A percentile compares a stretch with the other conserved stretches of the same genome.
Conservation (phyloP, 2,113 vertebrate genomes). For the Bungarus multicinctus region DNA sequence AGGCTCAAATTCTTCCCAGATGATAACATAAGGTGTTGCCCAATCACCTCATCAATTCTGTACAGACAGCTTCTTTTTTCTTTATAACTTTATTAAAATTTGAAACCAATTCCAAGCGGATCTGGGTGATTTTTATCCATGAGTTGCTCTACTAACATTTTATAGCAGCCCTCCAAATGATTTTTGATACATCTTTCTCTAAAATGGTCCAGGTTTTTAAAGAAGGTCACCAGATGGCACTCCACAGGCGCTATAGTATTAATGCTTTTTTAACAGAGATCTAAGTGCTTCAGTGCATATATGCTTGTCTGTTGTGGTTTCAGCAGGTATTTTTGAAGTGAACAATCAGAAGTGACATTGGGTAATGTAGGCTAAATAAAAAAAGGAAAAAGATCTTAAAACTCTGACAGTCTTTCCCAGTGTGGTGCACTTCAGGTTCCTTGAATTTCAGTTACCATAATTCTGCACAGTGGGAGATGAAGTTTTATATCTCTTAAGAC, state of each 20-base stretch:
- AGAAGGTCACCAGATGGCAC: background rate
- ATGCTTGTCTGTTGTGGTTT: background rate
- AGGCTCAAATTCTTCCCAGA: background rate
- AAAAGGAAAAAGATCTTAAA: background rate
- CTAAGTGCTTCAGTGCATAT: background rate
- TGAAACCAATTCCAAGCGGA: background rate
- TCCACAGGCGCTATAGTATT: background rate
- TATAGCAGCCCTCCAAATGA: background rate
- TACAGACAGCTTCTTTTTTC: background rate
- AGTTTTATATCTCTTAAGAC: background rate
- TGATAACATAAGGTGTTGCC: background rate
- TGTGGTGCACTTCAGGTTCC: background rate
- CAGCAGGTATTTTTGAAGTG: background rate
- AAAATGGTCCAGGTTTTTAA: background rate
- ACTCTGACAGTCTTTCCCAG: background rate
- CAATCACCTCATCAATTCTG: background rate
- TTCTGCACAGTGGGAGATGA: background rate
- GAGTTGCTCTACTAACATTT: background rate
- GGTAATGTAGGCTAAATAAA: background rate
- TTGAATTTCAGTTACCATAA: background rate
- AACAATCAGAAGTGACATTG: background rate
- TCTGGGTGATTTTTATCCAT: background rate
- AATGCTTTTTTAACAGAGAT: background rate
- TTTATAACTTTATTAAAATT: background rate
- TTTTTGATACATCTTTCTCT: background rate